Conservation (phyloP, 1,140 invertebrate genomes). For the Drosophila mauritiana region DNA sequence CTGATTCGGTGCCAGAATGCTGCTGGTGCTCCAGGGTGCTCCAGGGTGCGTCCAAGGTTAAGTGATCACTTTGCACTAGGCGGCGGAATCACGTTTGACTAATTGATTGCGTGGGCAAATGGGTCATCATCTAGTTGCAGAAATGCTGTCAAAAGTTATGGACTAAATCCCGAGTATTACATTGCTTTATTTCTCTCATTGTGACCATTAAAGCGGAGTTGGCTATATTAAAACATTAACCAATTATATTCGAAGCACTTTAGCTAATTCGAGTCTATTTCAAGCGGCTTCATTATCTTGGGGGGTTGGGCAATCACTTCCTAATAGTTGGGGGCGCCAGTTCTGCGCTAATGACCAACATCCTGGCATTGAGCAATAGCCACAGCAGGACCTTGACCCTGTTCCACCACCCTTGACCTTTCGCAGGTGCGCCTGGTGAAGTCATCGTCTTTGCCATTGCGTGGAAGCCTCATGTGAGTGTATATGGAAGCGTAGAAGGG, state of each 20-base stretch:
- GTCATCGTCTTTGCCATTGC: constrained; percentile 13
- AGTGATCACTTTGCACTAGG: constrained; percentile 44
- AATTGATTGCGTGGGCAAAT: constrained; percentile 27
- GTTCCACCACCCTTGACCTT: constrained; percentile 20
- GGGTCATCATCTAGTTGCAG: not conserved
- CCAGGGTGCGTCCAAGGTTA: constrained; percentile 44
- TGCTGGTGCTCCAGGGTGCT: not conserved
- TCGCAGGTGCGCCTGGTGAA: constrained; percentile 29
- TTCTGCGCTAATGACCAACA: constrained; percentile 39
- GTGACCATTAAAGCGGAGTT: not conserved
- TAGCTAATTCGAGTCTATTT: constrained; percentile 12
- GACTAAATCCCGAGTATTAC: too few relatives aligned
- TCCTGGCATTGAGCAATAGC: constrained; percentile 35
- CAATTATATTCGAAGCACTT: constrained; percentile 9
- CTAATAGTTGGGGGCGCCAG: not conserved
- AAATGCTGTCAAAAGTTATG: too few relatives aligned
- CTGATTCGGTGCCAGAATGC: not conserved
- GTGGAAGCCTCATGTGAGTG: too few relatives aligned
- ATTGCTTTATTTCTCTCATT: too few relatives aligned
- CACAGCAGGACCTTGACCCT: not conserved
- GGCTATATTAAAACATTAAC: not conserved
- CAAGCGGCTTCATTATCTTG: constrained; percentile 1
- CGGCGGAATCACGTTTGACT: constrained; percentile 29
- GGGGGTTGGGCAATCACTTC: constrained; percentile 2
- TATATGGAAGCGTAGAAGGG: too few relatives aligned